phyloP scores from a whole-genome alignment of 2,888 invertebrate species.

The Ceriagrion tenellum region DNA sequence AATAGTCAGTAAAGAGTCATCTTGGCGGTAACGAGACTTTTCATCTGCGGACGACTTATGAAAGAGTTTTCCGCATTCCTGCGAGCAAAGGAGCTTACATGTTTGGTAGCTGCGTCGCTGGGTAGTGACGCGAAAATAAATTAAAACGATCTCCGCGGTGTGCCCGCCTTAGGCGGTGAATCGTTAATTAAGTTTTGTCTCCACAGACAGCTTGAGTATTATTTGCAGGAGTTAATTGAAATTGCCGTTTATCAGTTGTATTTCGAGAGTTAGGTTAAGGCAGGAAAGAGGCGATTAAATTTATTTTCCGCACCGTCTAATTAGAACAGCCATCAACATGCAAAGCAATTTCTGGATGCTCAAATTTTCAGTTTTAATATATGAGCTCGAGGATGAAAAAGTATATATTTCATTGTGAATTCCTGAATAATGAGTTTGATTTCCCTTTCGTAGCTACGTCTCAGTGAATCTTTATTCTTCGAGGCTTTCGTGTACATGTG shows the following conservation, averaged over 20 bases:
- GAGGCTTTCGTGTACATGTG: too few relatives aligned
- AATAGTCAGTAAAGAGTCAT: neutral
- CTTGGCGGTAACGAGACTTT: neutral
- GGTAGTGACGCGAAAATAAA: neutral
- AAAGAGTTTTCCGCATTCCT: neutral
- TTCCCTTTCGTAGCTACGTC: neutral
- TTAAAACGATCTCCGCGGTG: neutral
- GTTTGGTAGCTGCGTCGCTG: neutral
- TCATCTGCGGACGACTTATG: neutral
- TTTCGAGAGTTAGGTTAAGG: neutral
- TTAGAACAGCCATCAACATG: neutral
- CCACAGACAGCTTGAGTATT: neutral
- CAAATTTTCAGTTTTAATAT: neutral
- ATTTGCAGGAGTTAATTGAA: neutral
- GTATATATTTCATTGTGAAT: neutral
- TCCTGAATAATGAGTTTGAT: neutral
- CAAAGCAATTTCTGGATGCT: neutral
- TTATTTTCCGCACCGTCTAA: neutral
- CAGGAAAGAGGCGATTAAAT: neutral
- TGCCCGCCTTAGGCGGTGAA: neutral
- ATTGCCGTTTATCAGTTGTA: neutral
- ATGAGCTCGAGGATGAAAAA: neutral
- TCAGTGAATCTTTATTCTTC: too few relatives aligned
- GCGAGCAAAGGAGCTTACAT: neutral
- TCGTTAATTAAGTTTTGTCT: constrained; percentile 1